Conservation (phyloP, 2,888 invertebrate species). For the Calliphora vomitoria region DNA sequence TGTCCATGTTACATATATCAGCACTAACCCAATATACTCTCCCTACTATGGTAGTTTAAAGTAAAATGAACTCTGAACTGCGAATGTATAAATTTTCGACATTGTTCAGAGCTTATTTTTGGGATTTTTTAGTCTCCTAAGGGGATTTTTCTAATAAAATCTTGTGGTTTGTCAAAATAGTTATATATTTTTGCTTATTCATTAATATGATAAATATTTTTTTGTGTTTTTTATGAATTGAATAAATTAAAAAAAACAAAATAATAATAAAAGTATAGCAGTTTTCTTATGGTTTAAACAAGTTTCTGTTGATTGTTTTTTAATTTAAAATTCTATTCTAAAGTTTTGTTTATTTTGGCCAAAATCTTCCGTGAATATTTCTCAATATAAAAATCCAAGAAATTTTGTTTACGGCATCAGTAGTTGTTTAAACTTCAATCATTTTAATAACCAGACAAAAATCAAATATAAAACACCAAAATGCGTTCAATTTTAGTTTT, state of each 20-base stretch:
- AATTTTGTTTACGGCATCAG: not conserved
- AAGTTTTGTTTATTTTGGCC: not conserved
- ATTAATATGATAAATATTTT: not conserved
- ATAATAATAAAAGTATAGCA: not conserved
- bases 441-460: not conserved
- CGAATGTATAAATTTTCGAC: too few relatives aligned
- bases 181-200: not conserved
- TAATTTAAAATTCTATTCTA: not conserved
- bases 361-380: not conserved
- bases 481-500: conserved; percentile 42
- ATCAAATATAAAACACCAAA: not conserved
- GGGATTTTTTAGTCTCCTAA: too few relatives aligned
- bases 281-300: conserved; percentile 1
- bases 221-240: not conserved
- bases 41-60: too few relatives aligned
- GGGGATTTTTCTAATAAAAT: too few relatives aligned
- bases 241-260: not conserved
- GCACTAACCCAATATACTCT: too few relatives aligned
- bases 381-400: conserved; percentile 23
- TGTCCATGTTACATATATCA: too few relatives aligned
- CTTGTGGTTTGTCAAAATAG: too few relatives aligned
- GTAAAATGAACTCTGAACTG: too few relatives aligned
- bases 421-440: conserved; percentile 3
- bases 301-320: conserved; percentile 8
- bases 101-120: too few relatives aligned